Evolutionary conservation across 2,888 invertebrate species (phyloP).

Genomic region (Leptinotarsa rubiginosa): DNA sequence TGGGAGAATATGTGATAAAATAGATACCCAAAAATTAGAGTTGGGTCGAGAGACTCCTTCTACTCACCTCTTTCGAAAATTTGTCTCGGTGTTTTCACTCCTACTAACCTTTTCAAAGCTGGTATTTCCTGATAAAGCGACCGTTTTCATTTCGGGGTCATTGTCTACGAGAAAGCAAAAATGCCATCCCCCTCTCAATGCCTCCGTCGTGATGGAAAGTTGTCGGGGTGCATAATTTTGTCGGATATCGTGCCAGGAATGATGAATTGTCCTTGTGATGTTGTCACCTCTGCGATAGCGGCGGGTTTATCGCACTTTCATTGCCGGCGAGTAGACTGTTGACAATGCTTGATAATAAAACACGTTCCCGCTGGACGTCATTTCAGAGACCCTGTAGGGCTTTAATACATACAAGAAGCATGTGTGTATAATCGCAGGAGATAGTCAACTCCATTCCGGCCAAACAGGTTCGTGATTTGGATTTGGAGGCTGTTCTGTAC

Average conservation of each 20-base stretch:
- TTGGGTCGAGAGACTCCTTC: too few species aligned
- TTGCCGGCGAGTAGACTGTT: constrained; percentile 38
- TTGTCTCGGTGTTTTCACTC: too few species aligned
- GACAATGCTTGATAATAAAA: constrained; percentile 47
- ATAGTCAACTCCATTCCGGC: neutral
- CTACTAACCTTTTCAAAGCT: too few species aligned
- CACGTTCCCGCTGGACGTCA: constrained; percentile 41
- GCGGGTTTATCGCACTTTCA: constrained; percentile 44
- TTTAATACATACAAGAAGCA: constrained; percentile 41
- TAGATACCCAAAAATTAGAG: too few species aligned
- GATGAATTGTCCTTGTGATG: constrained; percentile 54
- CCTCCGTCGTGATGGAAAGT: constrained; percentile 26
- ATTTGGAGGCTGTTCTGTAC: neutral
- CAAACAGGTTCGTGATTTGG: neutral
- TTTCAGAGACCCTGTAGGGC: constrained; percentile 44
- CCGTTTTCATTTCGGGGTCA: neutral
- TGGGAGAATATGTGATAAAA: too few species aligned
- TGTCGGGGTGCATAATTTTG: constrained; percentile 46
- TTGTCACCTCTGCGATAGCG: constrained; percentile 51
- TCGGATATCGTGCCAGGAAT: constrained; percentile 41
- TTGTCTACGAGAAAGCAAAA: constrained; percentile 7
- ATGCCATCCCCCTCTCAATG: constrained; percentile 13
- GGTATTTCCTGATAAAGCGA: neutral
- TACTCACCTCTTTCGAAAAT: too few species aligned
- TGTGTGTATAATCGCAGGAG: neutral